Conservation (phyloP, 2,888 invertebrate species). For the Ochropacha duplaris region DNA sequence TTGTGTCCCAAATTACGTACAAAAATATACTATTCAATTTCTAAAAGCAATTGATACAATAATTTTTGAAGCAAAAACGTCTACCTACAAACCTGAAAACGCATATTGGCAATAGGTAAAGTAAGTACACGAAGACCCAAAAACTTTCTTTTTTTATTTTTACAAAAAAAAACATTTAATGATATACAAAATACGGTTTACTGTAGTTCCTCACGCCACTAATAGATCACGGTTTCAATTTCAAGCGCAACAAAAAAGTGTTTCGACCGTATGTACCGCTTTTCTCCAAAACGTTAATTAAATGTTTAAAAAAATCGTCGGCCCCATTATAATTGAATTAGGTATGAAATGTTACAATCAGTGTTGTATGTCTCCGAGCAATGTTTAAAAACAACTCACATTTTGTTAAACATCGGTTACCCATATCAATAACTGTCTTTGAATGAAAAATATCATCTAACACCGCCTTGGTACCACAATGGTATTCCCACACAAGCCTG, state of each 20-base stretch:
- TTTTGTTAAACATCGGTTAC: slow-evolving; percentile 34
- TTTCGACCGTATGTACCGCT: slow-evolving; percentile 29
- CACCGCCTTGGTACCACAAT: slow-evolving; percentile 13
- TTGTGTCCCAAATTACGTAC: too few relatives aligned
- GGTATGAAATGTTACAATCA: slow-evolving; percentile 48
- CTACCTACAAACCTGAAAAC: not conserved
- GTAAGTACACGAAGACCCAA: not conserved
- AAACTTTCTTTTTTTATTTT: not conserved
- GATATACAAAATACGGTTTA: slow-evolving; percentile 14
- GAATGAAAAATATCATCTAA: slow-evolving; percentile 51
- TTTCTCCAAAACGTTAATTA: slow-evolving; percentile 30
- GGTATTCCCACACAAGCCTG: slow-evolving; percentile 44
- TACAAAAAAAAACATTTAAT: too few relatives aligned
- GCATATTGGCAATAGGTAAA: not conserved
- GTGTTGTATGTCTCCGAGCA: slow-evolving; percentile 28
- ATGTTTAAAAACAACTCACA: slow-evolving; percentile 23
- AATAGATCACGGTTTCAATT: slow-evolving; percentile 36
- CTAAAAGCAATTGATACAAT: not conserved
- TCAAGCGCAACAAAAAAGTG: slow-evolving; percentile 32
- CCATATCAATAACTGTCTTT: slow-evolving; percentile 52
- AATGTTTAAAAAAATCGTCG: slow-evolving; percentile 24
- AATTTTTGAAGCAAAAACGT: not conserved
- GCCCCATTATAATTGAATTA: slow-evolving; percentile 43
- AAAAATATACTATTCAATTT: not conserved
- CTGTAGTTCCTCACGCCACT: slow-evolving; percentile 21